Base-by-base conservation (phyloP, 2,888 invertebrate genomes). In the Tipula confusa region DNA sequence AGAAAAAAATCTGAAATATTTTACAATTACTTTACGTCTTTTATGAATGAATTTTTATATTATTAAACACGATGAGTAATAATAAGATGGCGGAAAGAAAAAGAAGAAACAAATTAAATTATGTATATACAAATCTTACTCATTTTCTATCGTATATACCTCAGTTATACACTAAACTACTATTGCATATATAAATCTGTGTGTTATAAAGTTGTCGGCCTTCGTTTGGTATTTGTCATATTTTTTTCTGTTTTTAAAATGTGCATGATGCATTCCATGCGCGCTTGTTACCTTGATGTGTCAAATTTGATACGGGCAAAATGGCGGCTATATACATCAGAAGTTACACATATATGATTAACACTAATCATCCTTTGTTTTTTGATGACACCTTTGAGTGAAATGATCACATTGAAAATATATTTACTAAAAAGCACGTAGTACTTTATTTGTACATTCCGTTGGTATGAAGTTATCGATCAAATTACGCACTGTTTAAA, bases 21-120 rank as follows among this genome's bases (percentile, higher is more conserved):
- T 64, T 64, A 64, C 64, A 64, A 64, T 64, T 64, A 64, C 24
- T 64, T 64, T 64, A 64, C 64, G 64, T 64, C 64, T 64, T 64
- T 64, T 64, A 64, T 64, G 64, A 64, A 64, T 64, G 64, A 64
- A 64, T 24, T 64, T 64, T 64, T 48, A 1, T 48, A 18, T 18
- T 48, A n/a, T n/a, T 36, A 43, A 24, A 64, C 64, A 24, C 64
- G 64, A 64, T 64, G 64, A 64, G 64, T 64, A 64, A 64, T 33
- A 33, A 33, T 18, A 64, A 24, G 64, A 64, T 24, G 64, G 24
- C 24, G 24, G 11, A 3, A 64, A 64, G 64, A 64, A 64, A 24
- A 64, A 11, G n/a, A 64, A 64, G 24, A 24, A 64, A 24, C 13
- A 43, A 43, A 43, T 9, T 24, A 64, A 64, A 64, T 24, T 64